These are phyloP conservation scores for Choreutis nemorana DNA, from an alignment of 2,888 invertebrate species.

Conservation along the genomic window DNA sequence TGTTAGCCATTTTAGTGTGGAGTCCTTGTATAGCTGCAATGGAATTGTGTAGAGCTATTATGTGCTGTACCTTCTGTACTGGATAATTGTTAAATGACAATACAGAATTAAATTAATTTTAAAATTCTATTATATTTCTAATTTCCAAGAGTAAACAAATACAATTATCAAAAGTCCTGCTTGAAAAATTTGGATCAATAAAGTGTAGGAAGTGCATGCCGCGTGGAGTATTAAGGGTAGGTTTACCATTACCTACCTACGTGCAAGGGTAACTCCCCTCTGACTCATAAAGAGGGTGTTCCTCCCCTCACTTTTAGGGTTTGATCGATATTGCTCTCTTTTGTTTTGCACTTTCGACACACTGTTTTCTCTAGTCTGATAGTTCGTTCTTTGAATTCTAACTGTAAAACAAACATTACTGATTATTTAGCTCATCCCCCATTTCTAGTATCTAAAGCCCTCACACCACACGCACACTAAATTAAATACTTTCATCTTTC, in stretches of 20 bases:
- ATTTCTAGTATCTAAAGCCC: no score
- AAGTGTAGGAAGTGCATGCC: conserved; percentile 46
- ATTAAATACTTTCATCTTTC: no score
- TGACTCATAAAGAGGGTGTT: conserved; percentile 65
- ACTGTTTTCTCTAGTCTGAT: conserved; percentile 17
- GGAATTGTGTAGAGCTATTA: conserved; percentile 22
- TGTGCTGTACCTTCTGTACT: conserved; percentile 29
- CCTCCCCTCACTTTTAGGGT: conserved; percentile 57
- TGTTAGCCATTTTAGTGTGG: conserved; percentile 33
- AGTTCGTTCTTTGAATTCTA: no score
- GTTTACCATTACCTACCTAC: conserved; percentile 32
- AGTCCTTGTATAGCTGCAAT: conserved; percentile 31
- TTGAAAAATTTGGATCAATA: no score
- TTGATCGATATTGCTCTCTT: conserved; percentile 63
- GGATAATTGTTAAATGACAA: conserved; percentile 9
- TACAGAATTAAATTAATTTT: background rate
- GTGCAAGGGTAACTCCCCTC: conserved; percentile 62
- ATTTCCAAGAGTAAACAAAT: no score
- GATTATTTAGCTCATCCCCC: no score
- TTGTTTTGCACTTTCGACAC: conserved; percentile 49
- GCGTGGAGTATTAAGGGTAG: conserved; percentile 37
- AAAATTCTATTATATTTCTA: background rate
- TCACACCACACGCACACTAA: no score
- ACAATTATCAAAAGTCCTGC: no score
- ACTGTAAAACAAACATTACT: no score